phyloP scores from a whole-genome alignment of 2,113 vertebrate genomes.

The Antechinus flavipes region DNA sequence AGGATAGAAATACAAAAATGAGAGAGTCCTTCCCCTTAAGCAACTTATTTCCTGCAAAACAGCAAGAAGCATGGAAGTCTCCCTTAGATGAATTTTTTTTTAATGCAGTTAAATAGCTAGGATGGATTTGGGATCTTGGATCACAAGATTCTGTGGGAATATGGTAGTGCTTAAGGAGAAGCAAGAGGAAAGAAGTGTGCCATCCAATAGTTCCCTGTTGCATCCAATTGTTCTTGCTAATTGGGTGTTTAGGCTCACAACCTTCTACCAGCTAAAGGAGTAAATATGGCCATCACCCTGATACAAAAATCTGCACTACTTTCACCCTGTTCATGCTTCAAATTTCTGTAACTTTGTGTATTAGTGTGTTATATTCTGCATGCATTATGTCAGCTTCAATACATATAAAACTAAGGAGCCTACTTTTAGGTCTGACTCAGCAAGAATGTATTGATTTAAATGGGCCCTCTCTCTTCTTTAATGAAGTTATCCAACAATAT shows the following conservation, averaged over 20 bases:
- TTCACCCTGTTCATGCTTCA: neutral
- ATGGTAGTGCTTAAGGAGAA: neutral
- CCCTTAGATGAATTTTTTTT: neutral
- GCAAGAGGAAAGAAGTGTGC: neutral
- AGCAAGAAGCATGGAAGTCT: neutral
- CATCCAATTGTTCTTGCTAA: neutral
- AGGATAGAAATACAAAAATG: neutral
- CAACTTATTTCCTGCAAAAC: neutral
- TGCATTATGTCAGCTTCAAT: neutral
- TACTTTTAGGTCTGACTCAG: constrained; percentile 14
- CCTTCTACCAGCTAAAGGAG: neutral
- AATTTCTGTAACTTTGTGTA: neutral
- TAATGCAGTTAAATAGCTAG: neutral
- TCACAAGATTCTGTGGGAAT: neutral
- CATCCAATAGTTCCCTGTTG: neutral
- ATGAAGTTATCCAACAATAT: neutral
- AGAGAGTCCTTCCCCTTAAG: neutral
- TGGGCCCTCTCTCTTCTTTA: constrained; percentile 25
- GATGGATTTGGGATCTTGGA: neutral
- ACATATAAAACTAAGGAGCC: neutral
- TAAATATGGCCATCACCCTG: neutral
- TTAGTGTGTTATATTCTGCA: neutral
- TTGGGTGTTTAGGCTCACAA: neutral
- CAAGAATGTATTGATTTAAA: neutral
- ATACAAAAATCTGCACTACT: neutral